Conservation (phyloP, 2,797 vertebrate genomes). For the Mustela erminea region DNA sequence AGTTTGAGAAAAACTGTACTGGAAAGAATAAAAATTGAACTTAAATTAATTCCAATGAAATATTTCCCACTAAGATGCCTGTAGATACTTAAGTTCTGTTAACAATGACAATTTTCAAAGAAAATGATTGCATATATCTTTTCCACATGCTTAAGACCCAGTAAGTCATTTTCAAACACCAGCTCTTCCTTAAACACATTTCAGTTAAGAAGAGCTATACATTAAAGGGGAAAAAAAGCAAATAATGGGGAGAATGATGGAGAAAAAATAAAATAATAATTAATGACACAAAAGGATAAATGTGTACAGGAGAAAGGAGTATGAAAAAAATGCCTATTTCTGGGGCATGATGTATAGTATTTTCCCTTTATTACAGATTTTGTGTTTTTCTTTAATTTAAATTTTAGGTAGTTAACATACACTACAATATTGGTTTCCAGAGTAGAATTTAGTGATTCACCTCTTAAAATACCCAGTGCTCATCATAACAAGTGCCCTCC, state of each 20-base stretch:
- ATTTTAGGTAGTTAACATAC: background rate
- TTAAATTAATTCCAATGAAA: constrained; percentile 65
- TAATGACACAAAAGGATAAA: background rate
- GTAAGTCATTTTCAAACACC: constrained; percentile 38
- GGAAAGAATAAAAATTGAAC: constrained; percentile 66
- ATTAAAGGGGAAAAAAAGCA: background rate
- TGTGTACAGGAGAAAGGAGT: background rate
- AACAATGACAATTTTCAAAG: constrained; percentile 54
- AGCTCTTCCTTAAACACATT: constrained; percentile 14
- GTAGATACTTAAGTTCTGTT: constrained; percentile 37
- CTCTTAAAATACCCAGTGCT: background rate
- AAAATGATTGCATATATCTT: constrained; percentile 7
- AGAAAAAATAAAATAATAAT: background rate
- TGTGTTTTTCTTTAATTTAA: background rate
- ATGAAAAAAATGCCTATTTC: background rate
- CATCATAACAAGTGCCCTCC: background rate
- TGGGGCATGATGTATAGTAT: background rate
- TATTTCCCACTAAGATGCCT: background rate
- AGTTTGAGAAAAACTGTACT: constrained; percentile 68
- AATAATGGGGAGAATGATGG: background rate
- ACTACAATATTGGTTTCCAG: background rate
- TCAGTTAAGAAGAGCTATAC: constrained; percentile 9
- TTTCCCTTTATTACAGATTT: constrained; percentile 47
- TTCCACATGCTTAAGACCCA: constrained; percentile 21
- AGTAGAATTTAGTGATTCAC: background rate